These are phyloP conservation scores for Semnornis frantzii DNA, from an alignment of 2,113 vertebrate species.

Conservation along the genomic window DNA sequence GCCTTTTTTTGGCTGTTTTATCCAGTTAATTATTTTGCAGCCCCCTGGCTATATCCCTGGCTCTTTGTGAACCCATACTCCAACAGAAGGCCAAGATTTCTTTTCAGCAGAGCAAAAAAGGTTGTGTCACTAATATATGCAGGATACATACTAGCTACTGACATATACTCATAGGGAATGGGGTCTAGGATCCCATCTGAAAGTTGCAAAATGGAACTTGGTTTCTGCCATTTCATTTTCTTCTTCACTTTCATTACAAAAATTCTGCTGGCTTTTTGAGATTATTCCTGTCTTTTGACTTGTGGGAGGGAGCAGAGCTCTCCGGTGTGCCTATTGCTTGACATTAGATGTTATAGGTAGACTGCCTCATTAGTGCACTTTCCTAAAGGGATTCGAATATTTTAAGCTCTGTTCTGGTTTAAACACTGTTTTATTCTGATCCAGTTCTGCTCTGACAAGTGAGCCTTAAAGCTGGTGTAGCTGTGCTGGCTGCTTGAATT, in stretches of 20 bases:
- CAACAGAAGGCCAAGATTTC: background rate
- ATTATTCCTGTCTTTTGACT: background rate
- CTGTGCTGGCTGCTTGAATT: background rate
- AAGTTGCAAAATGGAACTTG: background rate
- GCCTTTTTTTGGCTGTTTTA: background rate
- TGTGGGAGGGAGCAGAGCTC: background rate
- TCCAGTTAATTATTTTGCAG: background rate
- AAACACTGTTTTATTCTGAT: background rate
- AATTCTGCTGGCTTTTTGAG: background rate
- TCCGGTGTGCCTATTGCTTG: background rate
- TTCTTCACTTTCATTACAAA: background rate
- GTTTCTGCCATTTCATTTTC: background rate
- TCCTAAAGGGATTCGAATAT: background rate
- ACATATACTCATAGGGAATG: fast-evolving
- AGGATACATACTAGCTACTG: background rate
- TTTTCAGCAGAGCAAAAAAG: background rate
- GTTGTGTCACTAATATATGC: background rate
- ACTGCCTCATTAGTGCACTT: background rate
- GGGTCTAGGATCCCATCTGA: background rate
- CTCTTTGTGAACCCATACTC: background rate
- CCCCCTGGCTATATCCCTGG: background rate
- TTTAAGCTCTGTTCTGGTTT: background rate
- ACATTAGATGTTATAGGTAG: background rate
- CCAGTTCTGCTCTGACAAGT: background rate
- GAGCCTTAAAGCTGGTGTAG: background rate